A percentile compares a stretch with the other conserved stretches of the same genome.
Evolutionary conservation across 92 coral and sea anemone genomes (phyloP).

Genomic region (Umimayanthus chanpuru): DNA sequence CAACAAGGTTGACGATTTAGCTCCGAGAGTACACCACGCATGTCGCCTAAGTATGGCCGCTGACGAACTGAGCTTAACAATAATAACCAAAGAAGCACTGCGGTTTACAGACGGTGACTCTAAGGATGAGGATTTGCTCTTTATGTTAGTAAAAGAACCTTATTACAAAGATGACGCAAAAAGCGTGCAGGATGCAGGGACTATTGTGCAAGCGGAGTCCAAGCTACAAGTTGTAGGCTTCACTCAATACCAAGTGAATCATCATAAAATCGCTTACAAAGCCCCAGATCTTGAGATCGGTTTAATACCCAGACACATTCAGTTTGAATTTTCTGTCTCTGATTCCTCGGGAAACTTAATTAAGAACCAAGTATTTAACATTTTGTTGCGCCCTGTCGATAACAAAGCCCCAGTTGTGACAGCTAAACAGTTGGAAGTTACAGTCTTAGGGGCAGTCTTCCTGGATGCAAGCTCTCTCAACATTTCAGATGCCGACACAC

Average conservation of each 20-base stretch:
- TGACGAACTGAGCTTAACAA: conserved; percentile 61
- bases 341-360: conserved; percentile 83
- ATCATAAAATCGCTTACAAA: conserved; percentile 75
- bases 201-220: conserved; percentile 62
- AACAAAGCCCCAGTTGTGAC: conserved; percentile 70
- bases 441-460: conserved; percentile 47
- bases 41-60: conserved; percentile 64
- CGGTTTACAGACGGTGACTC: conserved; percentile 91
- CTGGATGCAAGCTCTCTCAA: conserved; percentile 48
- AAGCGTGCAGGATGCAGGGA: conserved; percentile 65
- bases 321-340: conserved; percentile 91
- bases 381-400: conserved; percentile 72
- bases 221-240: conserved; percentile 66
- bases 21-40: conserved; percentile 59
- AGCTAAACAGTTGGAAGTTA: conserved; percentile 58
- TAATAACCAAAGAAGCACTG: conserved; percentile 54
- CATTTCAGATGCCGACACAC: conserved; percentile 64
- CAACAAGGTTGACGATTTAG: conserved; percentile 71
- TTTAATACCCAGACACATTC: conserved; percentile 68
- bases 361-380: conserved; percentile 60
- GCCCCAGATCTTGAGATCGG: conserved; percentile 85
- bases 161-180: conserved; percentile 64
- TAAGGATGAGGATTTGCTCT: conserved; percentile 68
- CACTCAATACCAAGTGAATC: conserved; percentile 84
- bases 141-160: conserved; percentile 64